Base-by-base conservation (phyloP, 2,113 vertebrate species). In the Nannospalax galili region DNA sequence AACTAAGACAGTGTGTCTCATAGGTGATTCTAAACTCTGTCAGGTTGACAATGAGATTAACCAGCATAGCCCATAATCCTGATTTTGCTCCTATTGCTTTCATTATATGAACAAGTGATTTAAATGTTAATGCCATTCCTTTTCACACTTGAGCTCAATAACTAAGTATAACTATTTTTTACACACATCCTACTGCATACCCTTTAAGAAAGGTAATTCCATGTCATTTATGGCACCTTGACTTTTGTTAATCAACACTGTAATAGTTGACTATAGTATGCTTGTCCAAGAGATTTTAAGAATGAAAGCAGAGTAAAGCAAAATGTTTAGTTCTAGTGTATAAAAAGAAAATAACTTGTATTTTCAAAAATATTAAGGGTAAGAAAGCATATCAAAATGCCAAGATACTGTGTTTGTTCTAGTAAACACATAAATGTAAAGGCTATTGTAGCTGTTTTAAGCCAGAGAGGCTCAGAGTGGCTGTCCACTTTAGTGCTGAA, bases 161-260 rank as follows among this genome's bases (percentile, higher is more conserved):
- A 26, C 16, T 67, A 88, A 94, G 87, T 84, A 17, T 67, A 87
- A 64, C 32, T 37, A 82, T 16, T 15, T 17, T 45, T 88, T 72
- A 58, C 37, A 92, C 15, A 93, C 89, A 93, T 79, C 37, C 42
- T 69, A 87, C 15, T 15, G 10, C 20, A 37, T 64, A 1, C 22
- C 8, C 9, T 92, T 79, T 78, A 40, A 74, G 88, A 89, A 92
- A 15, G 8, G 42, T 40, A 73, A 93, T n/a, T 89, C 12, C 7
- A 88, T 1, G 62, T 45, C 6, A 62, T 45, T 65, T 56, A 75
- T 62, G 62, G 10, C 35, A 30, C 15, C 77, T n/a, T 86, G 45
- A 77, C 7, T 85, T 94, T 85, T 70, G 45, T 97, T 95, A 60
- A 90, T 96, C 84, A 91, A 86, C n/a, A 56, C 65, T 70, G 28